These are phyloP conservation scores for Corapipo altera DNA, from an alignment of 2,113 vertebrate species.

Conservation along the genomic window DNA sequence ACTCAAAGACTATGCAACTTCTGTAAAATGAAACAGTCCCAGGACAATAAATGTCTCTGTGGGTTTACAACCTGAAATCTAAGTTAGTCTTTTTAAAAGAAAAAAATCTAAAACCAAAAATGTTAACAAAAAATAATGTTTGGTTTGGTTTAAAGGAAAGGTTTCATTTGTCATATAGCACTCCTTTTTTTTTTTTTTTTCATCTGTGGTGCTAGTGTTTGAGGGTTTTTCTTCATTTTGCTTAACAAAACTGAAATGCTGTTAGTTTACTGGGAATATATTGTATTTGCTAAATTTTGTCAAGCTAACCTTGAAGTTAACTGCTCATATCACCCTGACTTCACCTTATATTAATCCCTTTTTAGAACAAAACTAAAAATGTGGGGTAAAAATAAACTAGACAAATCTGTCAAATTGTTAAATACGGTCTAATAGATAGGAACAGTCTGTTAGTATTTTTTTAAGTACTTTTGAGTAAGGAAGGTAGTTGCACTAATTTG, in stretches of 20 bases:
- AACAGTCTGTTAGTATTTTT: neutral
- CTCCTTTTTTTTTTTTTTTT: neutral
- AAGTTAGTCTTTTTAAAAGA: neutral
- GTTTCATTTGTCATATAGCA: neutral
- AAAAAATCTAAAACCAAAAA: too few species aligned
- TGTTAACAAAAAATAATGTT: neutral
- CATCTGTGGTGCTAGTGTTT: neutral
- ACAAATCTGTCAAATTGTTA: neutral
- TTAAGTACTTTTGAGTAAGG: neutral
- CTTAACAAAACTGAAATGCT: neutral
- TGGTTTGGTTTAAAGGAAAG: neutral
- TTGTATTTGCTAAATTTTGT: neutral
- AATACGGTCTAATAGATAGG: neutral
- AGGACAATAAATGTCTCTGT: neutral
- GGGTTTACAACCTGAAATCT: neutral
- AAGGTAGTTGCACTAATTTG: neutral
- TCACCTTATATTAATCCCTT: neutral
- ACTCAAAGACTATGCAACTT: neutral
- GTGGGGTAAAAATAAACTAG: neutral
- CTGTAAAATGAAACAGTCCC: neutral
- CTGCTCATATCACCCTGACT: neutral
- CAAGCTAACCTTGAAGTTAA: neutral
- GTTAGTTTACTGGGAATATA: neutral
- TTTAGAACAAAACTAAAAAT: neutral
- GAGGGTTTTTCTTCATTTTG: neutral